Conservation (phyloP, 2,797 vertebrate species). For the Oceanodroma leucorhoa region DNA sequence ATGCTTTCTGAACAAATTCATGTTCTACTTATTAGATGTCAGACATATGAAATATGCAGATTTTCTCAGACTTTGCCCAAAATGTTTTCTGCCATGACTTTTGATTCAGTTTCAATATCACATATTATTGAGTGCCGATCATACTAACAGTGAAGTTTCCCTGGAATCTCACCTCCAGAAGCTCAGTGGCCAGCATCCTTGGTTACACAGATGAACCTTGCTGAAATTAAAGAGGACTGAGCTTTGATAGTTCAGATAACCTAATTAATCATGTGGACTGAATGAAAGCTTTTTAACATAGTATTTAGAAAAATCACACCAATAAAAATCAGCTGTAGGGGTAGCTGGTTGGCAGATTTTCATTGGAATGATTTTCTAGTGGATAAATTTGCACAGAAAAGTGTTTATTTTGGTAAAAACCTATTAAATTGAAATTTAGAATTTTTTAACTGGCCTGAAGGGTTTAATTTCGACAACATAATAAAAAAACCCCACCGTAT, state of each 20-base stretch:
- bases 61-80: background rate
- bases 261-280: background rate
- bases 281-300: background rate
- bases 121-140: background rate
- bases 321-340: background rate
- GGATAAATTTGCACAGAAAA: background rate
- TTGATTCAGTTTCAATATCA: background rate
- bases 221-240: background rate
- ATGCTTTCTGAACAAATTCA: background rate
- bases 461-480: background rate
- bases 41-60: background rate
- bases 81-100: background rate
- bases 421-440: background rate
- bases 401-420: background rate
- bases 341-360: background rate
- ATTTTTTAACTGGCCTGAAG: background rate
- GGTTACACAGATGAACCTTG: background rate
- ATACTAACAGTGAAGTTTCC: background rate
- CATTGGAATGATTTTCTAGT: background rate
- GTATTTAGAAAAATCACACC: background rate
- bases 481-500: fast-evolving
- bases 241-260: background rate
- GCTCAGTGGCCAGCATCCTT: background rate
- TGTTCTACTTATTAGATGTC: background rate
- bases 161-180: background rate